Base-by-base conservation (phyloP, 2,113 vertebrate species). In the Pterophyllum scalare region DNA sequence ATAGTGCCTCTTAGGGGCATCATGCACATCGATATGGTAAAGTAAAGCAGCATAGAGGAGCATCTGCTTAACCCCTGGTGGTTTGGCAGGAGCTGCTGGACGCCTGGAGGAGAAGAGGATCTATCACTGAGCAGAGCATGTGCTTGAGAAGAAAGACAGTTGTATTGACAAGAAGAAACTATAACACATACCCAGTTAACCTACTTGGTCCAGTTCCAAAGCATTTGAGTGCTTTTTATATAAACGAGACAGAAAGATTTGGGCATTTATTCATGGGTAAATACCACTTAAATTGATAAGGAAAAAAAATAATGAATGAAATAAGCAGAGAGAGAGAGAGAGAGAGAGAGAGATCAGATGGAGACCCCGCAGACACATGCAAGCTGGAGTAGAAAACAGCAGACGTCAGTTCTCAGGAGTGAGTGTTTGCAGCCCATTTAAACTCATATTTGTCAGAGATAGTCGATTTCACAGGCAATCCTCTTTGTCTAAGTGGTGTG, bases 201-300 rank as follows among this genome's bases (percentile, higher is more conserved):
- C 96, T 95, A 96, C 95, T 94, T 96, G 95, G 88, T 96, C 95
- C 96, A 92, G 95, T 85, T 96, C 96, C 96, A 94, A 96, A 96
- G 93, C 93, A 95, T 95, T 94, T 95, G 96, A 95, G 93, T 93
- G 96, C 96, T 96, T 96, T 96, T 96, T 95, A 94, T 94, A 91
- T 94, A 93, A 96, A 96, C 75, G 85, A 96, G 95, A 96, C 94
- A 96, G 92, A 96, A 86, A 96, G 88, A 95, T 95, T 95, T 93
- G 94, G 94, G 94, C 87, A 95, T 96, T 96, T 95, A 96, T 95
- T 96, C 77, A 94, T 88, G 80, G 89, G 81, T 83, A 92, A 92
- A 94, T 90, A 94, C 92, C 92, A 95, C 87, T 91, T 89, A 74
- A 93, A 94, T 80, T 85, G 65, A 91, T 88, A 90, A 88, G 49